Evolutionary conservation across 2,113 vertebrate species (phyloP).

Genomic region (Mesocricetus auratus): DNA sequence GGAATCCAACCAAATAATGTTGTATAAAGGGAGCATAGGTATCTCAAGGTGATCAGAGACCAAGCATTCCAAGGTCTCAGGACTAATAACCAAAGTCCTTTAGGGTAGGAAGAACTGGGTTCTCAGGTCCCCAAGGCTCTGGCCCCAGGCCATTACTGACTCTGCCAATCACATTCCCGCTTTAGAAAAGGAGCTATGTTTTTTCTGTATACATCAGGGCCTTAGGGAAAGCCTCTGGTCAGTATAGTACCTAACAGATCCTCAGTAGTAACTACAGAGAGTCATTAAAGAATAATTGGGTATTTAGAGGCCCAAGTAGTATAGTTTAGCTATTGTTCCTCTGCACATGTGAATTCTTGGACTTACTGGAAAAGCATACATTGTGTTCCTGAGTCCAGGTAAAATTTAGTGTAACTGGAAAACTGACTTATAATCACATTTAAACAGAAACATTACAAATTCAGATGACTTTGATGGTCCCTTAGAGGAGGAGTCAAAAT

Average conservation of each 20-base stretch:
- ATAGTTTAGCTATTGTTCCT: not conserved
- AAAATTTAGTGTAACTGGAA: not conserved
- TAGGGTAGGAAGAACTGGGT: not conserved
- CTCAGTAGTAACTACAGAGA: fast-evolving
- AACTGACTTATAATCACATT: not conserved
- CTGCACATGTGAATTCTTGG: not conserved
- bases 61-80: not conserved
- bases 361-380: not conserved
- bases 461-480: not conserved
- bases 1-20: not conserved
- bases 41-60: not conserved
- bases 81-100: not conserved
- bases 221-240: not conserved
- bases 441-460: not conserved
- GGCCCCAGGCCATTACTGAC: not conserved
- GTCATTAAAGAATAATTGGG: not conserved
- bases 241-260: not conserved
- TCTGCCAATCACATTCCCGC: not conserved
- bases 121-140: not conserved
- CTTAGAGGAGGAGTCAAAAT: not conserved
- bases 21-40: not conserved
- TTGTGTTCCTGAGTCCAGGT: not conserved
- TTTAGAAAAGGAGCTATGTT: not conserved
- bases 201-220: not conserved
- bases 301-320: not conserved